A percentile compares a stretch with the other conserved stretches of the same genome.
phyloP scores from a whole-genome alignment of 2,888 invertebrate species.

The Busseola fusca region DNA sequence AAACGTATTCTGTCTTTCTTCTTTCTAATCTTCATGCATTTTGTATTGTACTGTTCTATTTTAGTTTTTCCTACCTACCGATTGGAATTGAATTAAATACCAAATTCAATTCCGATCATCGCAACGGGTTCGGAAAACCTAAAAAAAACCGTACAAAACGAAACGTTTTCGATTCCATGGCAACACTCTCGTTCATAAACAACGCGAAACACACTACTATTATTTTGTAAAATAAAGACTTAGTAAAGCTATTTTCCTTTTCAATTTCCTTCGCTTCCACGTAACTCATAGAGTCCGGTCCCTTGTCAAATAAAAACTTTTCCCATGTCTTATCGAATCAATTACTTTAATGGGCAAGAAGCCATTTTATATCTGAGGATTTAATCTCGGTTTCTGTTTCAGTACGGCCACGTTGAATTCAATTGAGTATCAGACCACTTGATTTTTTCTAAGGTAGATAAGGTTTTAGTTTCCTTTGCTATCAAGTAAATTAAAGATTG shows the following conservation, averaged over 20 bases:
- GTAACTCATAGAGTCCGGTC: constrained; percentile 81
- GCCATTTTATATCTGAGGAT: constrained; percentile 73
- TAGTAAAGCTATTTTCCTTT: constrained; percentile 79
- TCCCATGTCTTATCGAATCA: constrained; percentile 85
- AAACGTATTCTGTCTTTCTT: not conserved
- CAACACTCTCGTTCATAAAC: constrained; percentile 9
- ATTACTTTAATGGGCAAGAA: constrained; percentile 83
- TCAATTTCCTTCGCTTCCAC: constrained; percentile 78
- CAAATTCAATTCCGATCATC: not conserved
- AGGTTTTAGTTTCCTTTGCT: constrained; percentile 31
- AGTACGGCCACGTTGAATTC: constrained; percentile 57
- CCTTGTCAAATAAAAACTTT: constrained; percentile 87
- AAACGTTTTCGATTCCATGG: constrained; percentile 18
- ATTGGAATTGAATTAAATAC: not conserved
- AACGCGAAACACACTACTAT: constrained; percentile 59
- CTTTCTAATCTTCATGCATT: not conserved
- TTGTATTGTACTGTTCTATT: too few species aligned
- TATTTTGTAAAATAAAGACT: constrained; percentile 76
- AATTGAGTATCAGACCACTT: constrained; percentile 54
- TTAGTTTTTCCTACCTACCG: too few species aligned
- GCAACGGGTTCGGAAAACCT: not conserved
- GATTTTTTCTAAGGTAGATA: constrained; percentile 45
- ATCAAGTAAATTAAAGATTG: constrained; percentile 29
- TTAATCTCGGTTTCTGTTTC: constrained; percentile 66
- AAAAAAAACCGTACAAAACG: not conserved